These are phyloP conservation scores for Podarcis muralis DNA, from an alignment of 2,113 vertebrate genomes.

Conservation along the genomic window DNA sequence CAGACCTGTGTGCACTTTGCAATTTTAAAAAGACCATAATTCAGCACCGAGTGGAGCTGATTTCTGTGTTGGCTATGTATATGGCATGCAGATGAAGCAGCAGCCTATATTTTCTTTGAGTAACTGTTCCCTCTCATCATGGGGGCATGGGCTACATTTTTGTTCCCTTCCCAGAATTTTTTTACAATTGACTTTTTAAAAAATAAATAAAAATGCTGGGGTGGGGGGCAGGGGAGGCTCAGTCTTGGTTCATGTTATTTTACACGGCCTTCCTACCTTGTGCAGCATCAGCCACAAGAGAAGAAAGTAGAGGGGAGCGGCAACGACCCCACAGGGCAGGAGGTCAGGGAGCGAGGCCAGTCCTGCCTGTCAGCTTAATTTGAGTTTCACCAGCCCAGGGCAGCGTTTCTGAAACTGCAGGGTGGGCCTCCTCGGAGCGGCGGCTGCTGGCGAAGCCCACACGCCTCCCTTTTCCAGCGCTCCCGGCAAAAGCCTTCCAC, in stretches of 20 bases:
- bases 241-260: not conserved
- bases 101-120: not conserved
- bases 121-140: not conserved
- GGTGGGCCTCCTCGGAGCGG: not conserved
- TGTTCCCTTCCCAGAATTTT: not conserved
- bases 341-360: not conserved
- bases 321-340: not conserved
- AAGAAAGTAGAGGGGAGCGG: not conserved
- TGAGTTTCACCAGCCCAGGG: slow-evolving; percentile 1
- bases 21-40: not conserved
- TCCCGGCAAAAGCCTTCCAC: not conserved
- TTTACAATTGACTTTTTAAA: not conserved
- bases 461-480: not conserved
- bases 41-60: not conserved
- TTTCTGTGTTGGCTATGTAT: not conserved
- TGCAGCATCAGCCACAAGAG: not conserved
- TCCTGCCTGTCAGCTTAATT: slow-evolving; percentile 8
- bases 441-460: not conserved
- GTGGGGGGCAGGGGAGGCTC: not conserved
- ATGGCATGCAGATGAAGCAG: not conserved
- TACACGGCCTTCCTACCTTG: not conserved
- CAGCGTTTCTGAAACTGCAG: not conserved
- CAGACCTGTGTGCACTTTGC: not conserved
- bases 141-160: not conserved
- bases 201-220: not conserved